Evolutionary conservation across 1,140 invertebrate genomes (phyloP).

Genomic region (Antheraea mylitta): DNA sequence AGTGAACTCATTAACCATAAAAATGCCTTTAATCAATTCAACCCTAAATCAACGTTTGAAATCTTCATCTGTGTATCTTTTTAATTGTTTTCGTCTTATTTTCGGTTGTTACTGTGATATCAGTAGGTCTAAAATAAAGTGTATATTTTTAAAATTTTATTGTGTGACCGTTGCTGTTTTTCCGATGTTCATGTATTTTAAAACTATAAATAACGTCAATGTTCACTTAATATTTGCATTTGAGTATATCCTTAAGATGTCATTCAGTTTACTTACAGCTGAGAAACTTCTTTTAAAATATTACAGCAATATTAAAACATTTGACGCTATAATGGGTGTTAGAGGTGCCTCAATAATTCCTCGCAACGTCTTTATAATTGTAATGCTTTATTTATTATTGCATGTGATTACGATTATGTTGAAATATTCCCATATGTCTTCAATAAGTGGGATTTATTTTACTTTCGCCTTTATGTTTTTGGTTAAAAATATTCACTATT

Average conservation of each 20-base stretch:
- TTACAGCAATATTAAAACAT: background rate
- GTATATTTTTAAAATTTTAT: background rate
- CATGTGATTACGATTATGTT: background rate
- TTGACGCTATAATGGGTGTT: background rate
- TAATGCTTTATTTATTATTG: background rate
- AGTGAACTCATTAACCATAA: background rate
- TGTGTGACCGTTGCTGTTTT: background rate
- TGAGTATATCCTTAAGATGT: background rate
- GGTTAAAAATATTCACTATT: background rate
- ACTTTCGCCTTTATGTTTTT: background rate
- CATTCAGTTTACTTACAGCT: background rate
- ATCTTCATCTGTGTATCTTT: background rate
- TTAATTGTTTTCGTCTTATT: background rate
- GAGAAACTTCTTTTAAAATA: constrained; percentile 6
- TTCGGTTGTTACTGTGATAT: background rate
- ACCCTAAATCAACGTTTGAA: background rate
- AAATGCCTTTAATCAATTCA: background rate
- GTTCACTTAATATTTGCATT: background rate
- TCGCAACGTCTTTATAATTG: background rate
- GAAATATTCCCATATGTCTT: background rate
- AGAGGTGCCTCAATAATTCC: background rate
- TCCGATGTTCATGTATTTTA: background rate
- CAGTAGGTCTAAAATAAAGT: background rate
- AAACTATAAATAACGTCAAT: background rate
- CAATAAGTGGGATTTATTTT: too few relatives aligned